Base-by-base conservation (phyloP, 2,797 vertebrate genomes). In the Eidolon dupreanum region DNA sequence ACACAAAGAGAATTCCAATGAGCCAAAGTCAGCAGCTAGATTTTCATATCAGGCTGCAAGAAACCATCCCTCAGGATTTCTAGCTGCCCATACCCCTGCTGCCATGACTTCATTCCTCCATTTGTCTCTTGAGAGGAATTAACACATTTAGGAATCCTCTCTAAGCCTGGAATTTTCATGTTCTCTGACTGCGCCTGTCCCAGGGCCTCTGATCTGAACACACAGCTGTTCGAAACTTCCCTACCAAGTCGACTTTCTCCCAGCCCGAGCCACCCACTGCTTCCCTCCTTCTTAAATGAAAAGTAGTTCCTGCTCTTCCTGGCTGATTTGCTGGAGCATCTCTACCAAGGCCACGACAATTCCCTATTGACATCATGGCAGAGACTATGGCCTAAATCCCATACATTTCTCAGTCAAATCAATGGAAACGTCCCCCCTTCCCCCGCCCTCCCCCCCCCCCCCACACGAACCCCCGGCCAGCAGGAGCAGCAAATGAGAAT, bases 1-100 rank as follows among this genome's bases (percentile, higher is more conserved):
- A 53, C 31, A 61, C 15, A 66, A 57, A 46, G 2, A 33, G 49
- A 95, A 85, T 86, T 43, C 68, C 68, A 49, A 38, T 3, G 22
- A 94, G 78, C 83, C 86, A 78, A 92, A 82, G 28, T 71, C 71
- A 87, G 87, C 55, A 78, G 81, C 31, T n/a, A 78, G n/a, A 55
- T 28, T 19, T 43, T 74, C 38, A 1, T 55, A 57, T 88, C 33
- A 59, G 74, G 53, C 74, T 79, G 6, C 46, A 78, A 20, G 59
- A 91, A 57, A 3, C 33, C n/a, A 8, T 51, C 73, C 38, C 12
- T 51, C 31, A 38, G 81, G 83, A 70, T 96, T 89, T 75, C 83
- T 73, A 82, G 15, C 85, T 1, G 15, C 88, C 4, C 57, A 91
- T 2, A 16, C 49, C 82, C 66, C 74, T 81, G 71, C 38, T 10